Percentiles rank a stretch among this genome's conserved stretches.
Evolutionary conservation across 2,113 vertebrate genomes (phyloP).

Genomic region (Phodopus roborovskii): DNA sequence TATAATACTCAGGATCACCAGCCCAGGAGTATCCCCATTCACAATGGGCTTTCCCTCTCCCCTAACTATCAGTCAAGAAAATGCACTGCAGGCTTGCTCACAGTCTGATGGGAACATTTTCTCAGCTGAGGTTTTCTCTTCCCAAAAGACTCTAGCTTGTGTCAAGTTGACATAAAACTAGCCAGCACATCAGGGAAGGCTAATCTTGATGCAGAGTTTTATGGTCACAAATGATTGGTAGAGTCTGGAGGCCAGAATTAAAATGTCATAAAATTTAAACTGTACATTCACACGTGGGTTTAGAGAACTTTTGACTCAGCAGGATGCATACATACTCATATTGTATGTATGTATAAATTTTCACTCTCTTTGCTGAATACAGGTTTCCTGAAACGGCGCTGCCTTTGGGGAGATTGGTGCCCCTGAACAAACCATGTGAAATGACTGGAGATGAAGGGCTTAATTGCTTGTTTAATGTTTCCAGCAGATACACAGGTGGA

Average conservation of each 20-base stretch:
- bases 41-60: background rate
- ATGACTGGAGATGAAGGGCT: constrained; percentile 50
- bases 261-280: constrained; percentile 22
- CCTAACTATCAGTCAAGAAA: too few species aligned
- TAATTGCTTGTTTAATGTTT: constrained; percentile 73
- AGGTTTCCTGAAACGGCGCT: constrained; percentile 35
- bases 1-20: background rate
- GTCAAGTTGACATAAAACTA: background rate
- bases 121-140: background rate
- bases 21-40: background rate
- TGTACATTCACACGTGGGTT: constrained; percentile 39
- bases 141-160: background rate
- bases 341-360: background rate
- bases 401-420: background rate
- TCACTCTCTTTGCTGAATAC: constrained; percentile 34
- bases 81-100: background rate
- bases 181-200: background rate
- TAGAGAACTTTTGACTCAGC: constrained; percentile 29
- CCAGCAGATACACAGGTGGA: constrained; percentile 45
- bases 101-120: background rate
- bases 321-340: background rate
- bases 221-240: background rate
- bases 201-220: constrained; percentile 11
- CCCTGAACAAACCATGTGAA: constrained; percentile 52
- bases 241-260: background rate